A percentile compares a stretch with the other conserved stretches of the same genome.
phyloP scores from a whole-genome alignment of 2,113 vertebrate genomes.

The Danio rerio region GRCz12tu NC_133188.1:55323001-55323500 shows the following conservation, averaged over 20 bases:
- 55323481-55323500: too few relatives aligned
- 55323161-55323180: conserved; percentile 67
- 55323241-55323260: conserved; percentile 81
- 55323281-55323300: conserved; percentile 87
- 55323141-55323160: conserved; percentile 84
- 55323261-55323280: conserved; percentile 82
- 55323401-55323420: too few relatives aligned
- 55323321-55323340: conserved; percentile 88
- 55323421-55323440: too few relatives aligned
- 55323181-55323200: too few relatives aligned
- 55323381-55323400: neutral
- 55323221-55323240: conserved; percentile 74
- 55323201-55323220: conserved; percentile 64
- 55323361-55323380: conserved; percentile 75
- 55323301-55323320: conserved; percentile 91
- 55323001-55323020: too few relatives aligned
- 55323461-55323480: too few relatives aligned
- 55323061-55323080: too few relatives aligned
- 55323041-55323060: neutral
- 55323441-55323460: too few relatives aligned
- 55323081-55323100: neutral
- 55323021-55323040: neutral
- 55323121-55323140: conserved; percentile 91
- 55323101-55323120: conserved; percentile 83
- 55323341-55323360: conserved; percentile 87